These are phyloP conservation scores for Diuraphis noxia DNA, from an alignment of 1,140 invertebrate species.

Conservation along the genomic window DNA sequence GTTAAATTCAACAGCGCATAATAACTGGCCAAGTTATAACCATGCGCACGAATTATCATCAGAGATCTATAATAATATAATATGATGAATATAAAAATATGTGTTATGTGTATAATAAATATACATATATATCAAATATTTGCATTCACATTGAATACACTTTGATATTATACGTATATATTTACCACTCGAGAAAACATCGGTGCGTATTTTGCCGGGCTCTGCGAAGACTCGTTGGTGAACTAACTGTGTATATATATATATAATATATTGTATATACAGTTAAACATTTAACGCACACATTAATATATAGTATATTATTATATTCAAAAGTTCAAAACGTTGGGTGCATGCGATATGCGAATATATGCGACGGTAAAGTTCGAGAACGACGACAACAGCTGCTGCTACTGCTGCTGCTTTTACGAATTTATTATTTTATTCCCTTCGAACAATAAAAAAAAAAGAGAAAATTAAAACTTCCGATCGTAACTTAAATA, in stretches of 20 bases:
- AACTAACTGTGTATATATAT: not conserved
- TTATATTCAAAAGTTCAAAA: slow-evolving; percentile 4
- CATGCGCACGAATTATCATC: not conserved
- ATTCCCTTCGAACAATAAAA: not conserved
- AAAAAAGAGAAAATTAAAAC: not conserved
- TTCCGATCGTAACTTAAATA: not conserved
- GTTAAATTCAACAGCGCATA: not conserved
- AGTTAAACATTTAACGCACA: not conserved
- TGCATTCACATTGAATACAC: not conserved
- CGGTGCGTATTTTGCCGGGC: not conserved
- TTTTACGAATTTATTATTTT: not conserved
- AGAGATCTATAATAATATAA: not conserved
- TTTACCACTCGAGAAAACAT: slow-evolving; percentile 8
- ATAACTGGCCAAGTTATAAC: not conserved
- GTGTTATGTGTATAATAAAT: too few relatives aligned
- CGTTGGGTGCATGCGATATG: too few relatives aligned
- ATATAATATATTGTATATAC: too few relatives aligned
- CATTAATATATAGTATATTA: not conserved
- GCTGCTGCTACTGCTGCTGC: slow-evolving; percentile 9
- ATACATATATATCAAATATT: not conserved
- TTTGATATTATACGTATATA: not conserved
- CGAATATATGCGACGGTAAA: too few relatives aligned
- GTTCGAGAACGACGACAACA: not conserved
- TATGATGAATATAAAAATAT: too few relatives aligned
- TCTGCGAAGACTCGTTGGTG: not conserved